A percentile compares a stretch with the other conserved stretches of the same genome.
phyloP scores from a whole-genome alignment of 2,797 vertebrate genomes.

The Triplophysa bombifrons region DNA sequence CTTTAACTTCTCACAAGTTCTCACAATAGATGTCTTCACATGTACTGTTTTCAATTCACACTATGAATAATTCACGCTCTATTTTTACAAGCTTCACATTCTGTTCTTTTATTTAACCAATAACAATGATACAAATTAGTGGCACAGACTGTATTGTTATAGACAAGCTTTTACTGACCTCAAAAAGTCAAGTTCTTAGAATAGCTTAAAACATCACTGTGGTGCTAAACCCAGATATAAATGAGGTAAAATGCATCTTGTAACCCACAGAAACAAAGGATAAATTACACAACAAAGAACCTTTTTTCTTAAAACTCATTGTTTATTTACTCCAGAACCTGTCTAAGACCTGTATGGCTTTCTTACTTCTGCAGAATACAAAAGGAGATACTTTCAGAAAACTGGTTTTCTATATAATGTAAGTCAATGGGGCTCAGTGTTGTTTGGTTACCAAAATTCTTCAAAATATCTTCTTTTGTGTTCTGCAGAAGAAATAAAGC shows the following conservation, averaged over 20 bases:
- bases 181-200: constrained; percentile 36
- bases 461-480: too few species aligned
- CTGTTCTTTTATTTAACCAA: constrained; percentile 7
- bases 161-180: constrained; percentile 35
- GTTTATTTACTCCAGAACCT: too few species aligned
- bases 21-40: neutral
- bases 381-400: too few species aligned
- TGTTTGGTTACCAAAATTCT: too few species aligned
- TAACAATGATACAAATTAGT: neutral
- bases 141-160: neutral
- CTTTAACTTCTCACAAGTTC: constrained; percentile 11
- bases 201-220: constrained; percentile 1
- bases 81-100: neutral
- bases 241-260: neutral
- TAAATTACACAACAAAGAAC: neutral
- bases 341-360: too few species aligned
- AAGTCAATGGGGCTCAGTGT: too few species aligned
- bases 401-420: too few species aligned
- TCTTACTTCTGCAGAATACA: too few species aligned
- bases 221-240: neutral
- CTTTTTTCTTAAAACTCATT: neutral
- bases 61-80: constrained; percentile 33
- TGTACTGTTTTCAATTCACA: neutral
- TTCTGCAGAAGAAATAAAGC: too few species aligned
- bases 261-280: neutral